Evolutionary conservation across 2,888 invertebrate genomes (phyloP).

Genomic region (Coelogynopora nodosa): DNA sequence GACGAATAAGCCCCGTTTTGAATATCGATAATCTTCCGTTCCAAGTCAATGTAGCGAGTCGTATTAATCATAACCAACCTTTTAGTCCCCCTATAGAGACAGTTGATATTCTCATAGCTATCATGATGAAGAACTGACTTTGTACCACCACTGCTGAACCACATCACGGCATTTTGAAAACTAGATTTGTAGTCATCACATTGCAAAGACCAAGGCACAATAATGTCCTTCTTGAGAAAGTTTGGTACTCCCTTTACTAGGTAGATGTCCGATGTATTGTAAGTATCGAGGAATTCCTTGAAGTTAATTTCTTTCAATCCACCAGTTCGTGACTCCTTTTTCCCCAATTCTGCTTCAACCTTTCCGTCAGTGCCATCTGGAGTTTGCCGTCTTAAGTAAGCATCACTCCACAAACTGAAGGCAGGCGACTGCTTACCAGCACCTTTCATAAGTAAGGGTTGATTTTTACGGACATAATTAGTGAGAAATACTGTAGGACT

Average conservation of each 20-base stretch:
- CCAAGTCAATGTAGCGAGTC: background rate
- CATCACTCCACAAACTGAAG: slow-evolving; percentile 55
- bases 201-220: slow-evolving; percentile 39
- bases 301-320: slow-evolving; percentile 52
- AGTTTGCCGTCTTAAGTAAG: slow-evolving; percentile 52
- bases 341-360: slow-evolving; percentile 55
- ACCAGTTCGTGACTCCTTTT: slow-evolving; percentile 56
- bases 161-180: slow-evolving; percentile 52
- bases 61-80: slow-evolving; percentile 53
- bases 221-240: slow-evolving; percentile 49
- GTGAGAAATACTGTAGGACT: slow-evolving; percentile 51
- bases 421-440: slow-evolving; percentile 54
- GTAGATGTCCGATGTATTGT: slow-evolving; percentile 55
- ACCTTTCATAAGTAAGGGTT: slow-evolving; percentile 54
- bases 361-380: slow-evolving; percentile 48
- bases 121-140: slow-evolving; percentile 60
- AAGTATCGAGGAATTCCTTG: slow-evolving; percentile 54
- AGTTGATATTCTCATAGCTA: slow-evolving; percentile 59
- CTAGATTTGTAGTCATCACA: slow-evolving; percentile 40
- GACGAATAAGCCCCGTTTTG: slow-evolving; percentile 30
- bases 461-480: slow-evolving; percentile 52
- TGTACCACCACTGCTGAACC: slow-evolving; percentile 61
- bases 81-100: slow-evolving; percentile 57
- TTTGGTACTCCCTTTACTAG: slow-evolving; percentile 57
- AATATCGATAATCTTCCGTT: slow-evolving; percentile 5